These are phyloP conservation scores for Gephyroberyx darwinii DNA, from an alignment of 2,797 vertebrate species.

Conservation along the genomic window DNA sequence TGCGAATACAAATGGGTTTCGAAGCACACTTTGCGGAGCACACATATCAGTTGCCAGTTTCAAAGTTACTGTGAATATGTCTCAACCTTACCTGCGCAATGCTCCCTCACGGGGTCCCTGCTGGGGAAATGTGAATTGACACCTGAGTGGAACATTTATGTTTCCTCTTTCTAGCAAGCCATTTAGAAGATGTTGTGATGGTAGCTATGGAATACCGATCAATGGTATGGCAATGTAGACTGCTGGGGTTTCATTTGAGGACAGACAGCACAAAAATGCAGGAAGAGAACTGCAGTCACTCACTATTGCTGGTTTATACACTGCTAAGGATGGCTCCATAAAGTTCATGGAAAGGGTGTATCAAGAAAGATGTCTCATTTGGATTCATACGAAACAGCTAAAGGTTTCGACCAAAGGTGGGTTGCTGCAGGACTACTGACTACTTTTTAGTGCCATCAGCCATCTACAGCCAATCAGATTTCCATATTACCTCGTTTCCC, in stretches of 20 bases:
- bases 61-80: constrained; percentile 34
- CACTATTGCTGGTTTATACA: background rate
- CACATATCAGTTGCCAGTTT: constrained; percentile 24
- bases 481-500: too few species aligned
- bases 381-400: background rate
- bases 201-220: constrained; percentile 9
- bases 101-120: constrained; percentile 14
- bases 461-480: too few species aligned
- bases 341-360: background rate
- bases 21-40: constrained; percentile 38
- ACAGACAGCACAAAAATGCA: too few species aligned
- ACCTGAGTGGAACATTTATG: constrained; percentile 6
- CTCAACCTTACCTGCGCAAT: constrained; percentile 1
- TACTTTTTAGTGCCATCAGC: background rate
- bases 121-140: constrained; percentile 19
- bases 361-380: background rate
- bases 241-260: too few species aligned
- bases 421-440: background rate
- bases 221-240: too few species aligned
- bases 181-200: constrained; percentile 10
- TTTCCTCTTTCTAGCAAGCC: background rate
- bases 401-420: background rate
- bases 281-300: background rate
- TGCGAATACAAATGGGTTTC: constrained; percentile 26
- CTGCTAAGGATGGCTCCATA: background rate